Conservation (phyloP, 1,140 invertebrate genomes). For the Rhopalosiphum padi region DNA sequence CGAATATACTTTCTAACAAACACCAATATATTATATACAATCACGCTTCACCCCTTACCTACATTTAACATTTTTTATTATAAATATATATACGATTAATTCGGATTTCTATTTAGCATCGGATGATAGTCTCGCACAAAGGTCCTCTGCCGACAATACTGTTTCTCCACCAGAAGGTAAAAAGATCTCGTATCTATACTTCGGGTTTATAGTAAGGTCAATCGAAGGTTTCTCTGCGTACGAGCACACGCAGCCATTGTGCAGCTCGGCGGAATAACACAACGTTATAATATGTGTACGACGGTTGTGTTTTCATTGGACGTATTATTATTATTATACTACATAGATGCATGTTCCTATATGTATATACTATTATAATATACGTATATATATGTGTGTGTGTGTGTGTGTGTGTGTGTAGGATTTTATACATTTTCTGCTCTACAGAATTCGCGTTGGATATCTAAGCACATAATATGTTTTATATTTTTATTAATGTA, state of each 20-base stretch:
- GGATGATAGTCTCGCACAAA: conserved; percentile 37
- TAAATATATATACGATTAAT: not conserved
- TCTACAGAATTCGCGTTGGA: not conserved
- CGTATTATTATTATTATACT: not conserved
- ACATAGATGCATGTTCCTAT: not conserved
- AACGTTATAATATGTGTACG: not conserved
- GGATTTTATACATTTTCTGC: not conserved
- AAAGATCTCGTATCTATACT: conserved; percentile 51
- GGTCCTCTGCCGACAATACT: conserved; percentile 50
- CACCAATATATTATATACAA: not conserved
- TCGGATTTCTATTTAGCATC: conserved; percentile 51
- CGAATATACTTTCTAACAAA: conserved; percentile 41
- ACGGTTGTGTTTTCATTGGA: conserved; percentile 36
- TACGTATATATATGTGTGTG: not conserved
- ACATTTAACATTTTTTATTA: conserved; percentile 5
- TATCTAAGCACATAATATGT: not conserved
- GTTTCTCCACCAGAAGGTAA: conserved; percentile 57
- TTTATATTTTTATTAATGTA: not conserved
- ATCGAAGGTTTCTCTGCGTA: conserved; percentile 41
- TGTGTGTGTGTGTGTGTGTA: no score
- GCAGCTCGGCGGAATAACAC: not conserved
- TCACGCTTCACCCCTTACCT: conserved; percentile 10
- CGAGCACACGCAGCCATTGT: conserved; percentile 42
- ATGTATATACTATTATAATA: not conserved
- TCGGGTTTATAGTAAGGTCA: conserved; percentile 50